phyloP scores from a whole-genome alignment of 1,140 invertebrate genomes.

The Cardiocondyla obscurior region DNA sequence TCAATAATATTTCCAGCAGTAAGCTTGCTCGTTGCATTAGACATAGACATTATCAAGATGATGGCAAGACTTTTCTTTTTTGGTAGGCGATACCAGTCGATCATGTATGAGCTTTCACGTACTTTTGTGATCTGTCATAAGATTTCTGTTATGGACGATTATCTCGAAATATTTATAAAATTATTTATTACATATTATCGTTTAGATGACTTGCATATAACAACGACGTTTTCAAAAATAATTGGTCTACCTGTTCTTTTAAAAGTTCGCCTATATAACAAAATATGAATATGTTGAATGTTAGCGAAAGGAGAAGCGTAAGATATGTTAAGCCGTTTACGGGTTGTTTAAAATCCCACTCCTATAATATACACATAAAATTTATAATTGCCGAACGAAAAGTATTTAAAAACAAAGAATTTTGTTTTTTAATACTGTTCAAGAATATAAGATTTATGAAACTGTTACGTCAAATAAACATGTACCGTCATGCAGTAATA shows the following conservation, averaged over 20 bases:
- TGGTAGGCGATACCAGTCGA: constrained; percentile 68
- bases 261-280: constrained; percentile 74
- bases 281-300: constrained; percentile 74
- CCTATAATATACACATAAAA: constrained; percentile 59
- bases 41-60: constrained; percentile 70
- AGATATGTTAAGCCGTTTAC: constrained; percentile 43
- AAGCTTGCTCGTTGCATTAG: constrained; percentile 60
- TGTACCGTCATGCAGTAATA: constrained; percentile 74
- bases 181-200: neutral
- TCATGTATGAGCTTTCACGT: constrained; percentile 65
- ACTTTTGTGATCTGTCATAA: constrained; percentile 59
- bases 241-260: constrained; percentile 62
- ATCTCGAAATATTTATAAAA: neutral
- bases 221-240: neutral
- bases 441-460: neutral
- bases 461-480: constrained; percentile 3
- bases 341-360: constrained; percentile 60
- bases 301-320: constrained; percentile 58
- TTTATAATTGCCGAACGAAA: neutral
- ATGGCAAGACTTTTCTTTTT: constrained; percentile 53
- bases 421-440: too few relatives aligned
- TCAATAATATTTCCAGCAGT: constrained; percentile 70
- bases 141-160: neutral
- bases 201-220: neutral
- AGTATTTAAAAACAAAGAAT: neutral